Base-by-base conservation (phyloP, 2,113 vertebrate genomes). In the Nesoenas mayeri region DNA sequence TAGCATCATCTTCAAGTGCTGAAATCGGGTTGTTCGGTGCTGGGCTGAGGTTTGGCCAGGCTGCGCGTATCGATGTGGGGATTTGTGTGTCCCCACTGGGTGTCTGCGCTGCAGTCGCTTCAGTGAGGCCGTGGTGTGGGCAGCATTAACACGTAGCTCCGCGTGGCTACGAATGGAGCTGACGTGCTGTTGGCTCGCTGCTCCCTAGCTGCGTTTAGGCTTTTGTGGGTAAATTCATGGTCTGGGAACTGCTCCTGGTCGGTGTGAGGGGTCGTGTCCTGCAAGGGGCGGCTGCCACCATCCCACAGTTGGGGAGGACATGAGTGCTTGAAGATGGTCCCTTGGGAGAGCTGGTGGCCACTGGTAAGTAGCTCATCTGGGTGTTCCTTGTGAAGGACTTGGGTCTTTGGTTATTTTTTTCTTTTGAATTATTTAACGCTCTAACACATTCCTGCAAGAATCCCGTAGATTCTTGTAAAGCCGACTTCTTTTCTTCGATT, bases 371-470 rank as follows among this genome's bases (percentile, higher is more conserved):
- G 42, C 14, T 58, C 57, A 31, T 50, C 42, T 28, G 36, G 11
- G 26, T 79, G 34, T 38, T 29, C 44, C 17, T 31, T 42, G 12
- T 65, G 53, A 25, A 71, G 80, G 44, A 64, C 36, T 40, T 61
- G 32, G 1, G 11, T 54, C 19, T 53, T 93, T 85, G 51, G 56
- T 78, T 85, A 91, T 66, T 67, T 84, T 56, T 44, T 44, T 44
- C 42, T 90, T 9, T 29, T 60, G 53, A 75, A 25, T 53, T 79
- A 21, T 47, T 96, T 92, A 85, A 95, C 61, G 11, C 3, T 89
- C 44, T 81, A 94, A 79, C 72, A 11, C 29, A 40, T 90, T 96
- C 90, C 80, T 91, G 40, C 36, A n/a, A 77, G 79, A 79, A 79
- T 11, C 4, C 10, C 34, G n/a, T 60, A 36, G 71, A 20, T 50